phyloP scores from a whole-genome alignment of 2,888 invertebrate genomes.

The Marasmarcha lunaedactyla region DNA sequence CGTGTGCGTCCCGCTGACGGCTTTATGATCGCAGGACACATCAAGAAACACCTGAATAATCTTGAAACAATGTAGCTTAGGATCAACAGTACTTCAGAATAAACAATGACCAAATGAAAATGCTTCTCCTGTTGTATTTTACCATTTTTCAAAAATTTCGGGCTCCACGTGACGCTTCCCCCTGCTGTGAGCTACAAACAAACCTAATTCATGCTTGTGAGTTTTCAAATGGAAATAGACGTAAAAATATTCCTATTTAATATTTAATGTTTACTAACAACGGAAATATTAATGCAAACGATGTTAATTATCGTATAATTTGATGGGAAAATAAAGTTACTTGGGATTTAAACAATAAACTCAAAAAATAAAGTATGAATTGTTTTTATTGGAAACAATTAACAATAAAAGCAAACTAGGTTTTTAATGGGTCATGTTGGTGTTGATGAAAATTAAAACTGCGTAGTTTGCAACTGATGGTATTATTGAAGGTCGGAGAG shows the following conservation, averaged over 20 bases:
- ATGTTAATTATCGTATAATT: neutral
- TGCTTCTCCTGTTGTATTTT: conserved; percentile 62
- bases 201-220: neutral
- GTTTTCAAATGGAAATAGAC: neutral
- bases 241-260: neutral
- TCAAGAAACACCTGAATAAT: neutral
- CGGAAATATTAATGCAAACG: neutral
- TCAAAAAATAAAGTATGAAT: neutral
- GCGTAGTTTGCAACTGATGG: no score
- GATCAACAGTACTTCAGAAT: no score
- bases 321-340: neutral
- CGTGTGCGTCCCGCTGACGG: conserved; percentile 44
- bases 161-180: conserved; percentile 32
- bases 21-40: conserved; percentile 38
- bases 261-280: neutral
- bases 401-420: neutral
- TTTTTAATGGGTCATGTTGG: neutral
- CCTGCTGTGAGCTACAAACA: conserved; percentile 24
- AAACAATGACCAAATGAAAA: conserved; percentile 23
- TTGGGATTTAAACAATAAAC: neutral
- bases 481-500: no score
- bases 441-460: conserved; percentile 2
- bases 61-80: conserved; percentile 9
- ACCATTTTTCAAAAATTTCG: conserved; percentile 51
- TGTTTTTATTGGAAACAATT: neutral